A percentile compares a stretch with the other conserved stretches of the same genome.
phyloP scores from a whole-genome alignment of 2,888 invertebrate genomes.

The Eurytoma californica region DNA sequence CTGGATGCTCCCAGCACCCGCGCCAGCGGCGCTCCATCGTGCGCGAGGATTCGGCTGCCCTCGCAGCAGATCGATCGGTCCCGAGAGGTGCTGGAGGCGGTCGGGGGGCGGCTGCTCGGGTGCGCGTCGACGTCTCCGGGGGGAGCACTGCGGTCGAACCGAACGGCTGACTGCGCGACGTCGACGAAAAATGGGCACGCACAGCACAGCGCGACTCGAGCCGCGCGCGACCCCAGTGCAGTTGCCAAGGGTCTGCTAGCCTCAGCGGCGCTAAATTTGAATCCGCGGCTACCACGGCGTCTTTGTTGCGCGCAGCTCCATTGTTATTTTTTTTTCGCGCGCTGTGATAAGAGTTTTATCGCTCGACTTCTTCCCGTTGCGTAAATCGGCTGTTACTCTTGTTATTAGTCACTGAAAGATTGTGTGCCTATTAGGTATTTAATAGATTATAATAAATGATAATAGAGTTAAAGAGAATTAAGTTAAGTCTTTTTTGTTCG shows the following conservation, averaged over 20 bases:
- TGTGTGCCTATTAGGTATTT: too few relatives aligned
- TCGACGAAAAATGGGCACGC: slow-evolving; percentile 5
- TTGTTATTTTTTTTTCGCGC: too few relatives aligned
- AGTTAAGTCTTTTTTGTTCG: too few relatives aligned
- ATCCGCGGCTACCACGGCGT: background rate
- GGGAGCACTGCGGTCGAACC: background rate
- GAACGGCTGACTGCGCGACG: background rate
- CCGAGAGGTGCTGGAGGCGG: background rate
- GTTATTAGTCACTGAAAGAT: too few relatives aligned
- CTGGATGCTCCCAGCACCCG: background rate
- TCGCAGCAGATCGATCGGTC: background rate
- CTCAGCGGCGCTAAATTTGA: slow-evolving; percentile 3
- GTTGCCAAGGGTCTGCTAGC: slow-evolving; percentile 23
- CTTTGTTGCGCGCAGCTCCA: too few relatives aligned
- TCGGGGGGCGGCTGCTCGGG: background rate
- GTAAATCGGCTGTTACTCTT: too few relatives aligned
- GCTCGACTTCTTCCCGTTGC: too few relatives aligned
- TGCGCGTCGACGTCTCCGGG: background rate
- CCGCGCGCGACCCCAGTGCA: background rate
- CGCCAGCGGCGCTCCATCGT: background rate
- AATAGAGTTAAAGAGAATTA: too few relatives aligned
- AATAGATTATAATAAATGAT: too few relatives aligned
- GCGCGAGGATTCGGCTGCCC: background rate
- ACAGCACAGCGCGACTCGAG: background rate
- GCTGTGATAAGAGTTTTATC: too few relatives aligned